These are phyloP conservation scores for Sarcophaga caerulescens DNA, from an alignment of 2,888 invertebrate species.

Conservation along the genomic window DNA sequence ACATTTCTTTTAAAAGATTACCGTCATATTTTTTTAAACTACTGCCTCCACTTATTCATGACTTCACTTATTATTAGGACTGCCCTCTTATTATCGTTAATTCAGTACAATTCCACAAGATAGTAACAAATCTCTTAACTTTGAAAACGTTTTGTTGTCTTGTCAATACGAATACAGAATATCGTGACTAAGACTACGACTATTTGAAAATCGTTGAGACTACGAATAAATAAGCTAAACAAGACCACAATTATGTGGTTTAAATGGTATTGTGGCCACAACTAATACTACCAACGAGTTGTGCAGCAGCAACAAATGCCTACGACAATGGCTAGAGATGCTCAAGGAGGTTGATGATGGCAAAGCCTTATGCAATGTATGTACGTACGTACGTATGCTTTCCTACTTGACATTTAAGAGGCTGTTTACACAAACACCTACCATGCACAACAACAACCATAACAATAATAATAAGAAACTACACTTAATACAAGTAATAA, in stretches of 20 bases:
- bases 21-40: too few species aligned
- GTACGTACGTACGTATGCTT: not conserved
- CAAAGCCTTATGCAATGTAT: not conserved
- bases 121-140: too few species aligned
- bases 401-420: slow-evolving; percentile 43
- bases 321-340: slow-evolving; percentile 32
- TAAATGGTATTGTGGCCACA: slow-evolving; percentile 25
- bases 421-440: slow-evolving; percentile 43
- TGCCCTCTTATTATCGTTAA: too few species aligned
- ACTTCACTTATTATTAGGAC: too few species aligned
- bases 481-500: slow-evolving; percentile 2
- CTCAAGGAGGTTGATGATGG: not conserved
- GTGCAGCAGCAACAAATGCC: slow-evolving; percentile 60
- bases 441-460: slow-evolving; percentile 2
- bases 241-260: slow-evolving; percentile 50
- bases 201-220: not conserved
- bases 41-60: too few species aligned
- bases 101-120: too few species aligned
- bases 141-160: too few species aligned
- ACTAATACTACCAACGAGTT: slow-evolving; percentile 35
- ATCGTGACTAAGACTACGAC: too few species aligned
- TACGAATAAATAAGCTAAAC: not conserved
- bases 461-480: slow-evolving; percentile 2
- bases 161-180: too few species aligned
- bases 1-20: too few species aligned